Percentiles rank a stretch among this genome's conserved stretches.
These are phyloP conservation scores for Macrobrachium nipponense DNA, from an alignment of 1,140 invertebrate species.

Conservation along the genomic window DNA sequence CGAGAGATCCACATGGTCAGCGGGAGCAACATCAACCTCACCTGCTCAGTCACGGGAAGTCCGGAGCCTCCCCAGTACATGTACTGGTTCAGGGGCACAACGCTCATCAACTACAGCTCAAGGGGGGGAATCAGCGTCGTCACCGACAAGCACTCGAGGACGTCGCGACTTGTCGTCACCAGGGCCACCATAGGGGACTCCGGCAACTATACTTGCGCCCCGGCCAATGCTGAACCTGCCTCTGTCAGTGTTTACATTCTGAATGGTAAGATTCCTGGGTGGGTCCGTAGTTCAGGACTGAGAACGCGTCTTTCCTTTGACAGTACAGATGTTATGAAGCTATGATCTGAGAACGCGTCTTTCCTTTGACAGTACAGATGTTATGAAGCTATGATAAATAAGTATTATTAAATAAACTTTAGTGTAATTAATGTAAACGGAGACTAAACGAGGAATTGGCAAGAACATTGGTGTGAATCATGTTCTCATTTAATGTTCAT, in stretches of 20 bases:
- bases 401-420: no score
- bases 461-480: no score
- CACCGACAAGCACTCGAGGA: constrained; percentile 86
- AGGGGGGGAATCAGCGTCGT: constrained; percentile 84
- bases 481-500: no score
- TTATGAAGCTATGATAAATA: no score
- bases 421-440: no score
- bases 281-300: neutral
- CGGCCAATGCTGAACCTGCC: constrained; percentile 58
- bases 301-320: neutral
- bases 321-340: no score
- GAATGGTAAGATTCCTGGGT: constrained; percentile 43
- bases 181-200: constrained; percentile 86
- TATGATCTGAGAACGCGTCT: neutral
- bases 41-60: constrained; percentile 85
- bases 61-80: constrained; percentile 91
- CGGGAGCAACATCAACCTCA: constrained; percentile 90
- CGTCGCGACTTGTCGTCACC: constrained; percentile 87
- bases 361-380: neutral
- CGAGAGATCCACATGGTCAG: constrained; percentile 85
- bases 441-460: no score
- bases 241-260: constrained; percentile 62
- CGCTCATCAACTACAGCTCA: constrained; percentile 83
- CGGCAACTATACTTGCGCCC: constrained; percentile 72
- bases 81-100: constrained; percentile 88